phyloP scores from a whole-genome alignment of 1,140 invertebrate genomes.

The Bombus difficillimus region DNA sequence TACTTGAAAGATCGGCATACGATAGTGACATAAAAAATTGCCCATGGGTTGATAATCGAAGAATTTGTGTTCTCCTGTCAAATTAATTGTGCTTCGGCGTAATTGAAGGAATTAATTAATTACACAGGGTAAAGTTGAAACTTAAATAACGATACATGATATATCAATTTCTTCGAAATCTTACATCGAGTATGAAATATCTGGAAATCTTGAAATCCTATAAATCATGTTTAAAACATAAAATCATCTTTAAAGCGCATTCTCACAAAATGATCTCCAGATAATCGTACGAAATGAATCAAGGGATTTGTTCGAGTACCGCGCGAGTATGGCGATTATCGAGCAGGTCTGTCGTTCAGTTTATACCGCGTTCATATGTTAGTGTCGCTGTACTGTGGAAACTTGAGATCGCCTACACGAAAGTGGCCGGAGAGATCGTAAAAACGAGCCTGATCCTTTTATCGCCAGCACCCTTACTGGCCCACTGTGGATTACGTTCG shows the following conservation, averaged over 20 bases:
- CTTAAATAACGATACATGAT: too few species aligned
- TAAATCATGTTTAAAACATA: not conserved
- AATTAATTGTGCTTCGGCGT: too few species aligned
- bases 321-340: conserved; percentile 37
- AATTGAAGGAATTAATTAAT: too few species aligned
- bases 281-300: not conserved
- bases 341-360: not conserved
- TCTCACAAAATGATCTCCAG: not conserved
- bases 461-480: conserved; percentile 75
- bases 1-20: too few species aligned
- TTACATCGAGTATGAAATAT: not conserved
- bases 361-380: conserved; percentile 32
- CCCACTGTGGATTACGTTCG: conserved; percentile 73
- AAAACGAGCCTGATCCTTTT: conserved; percentile 78
- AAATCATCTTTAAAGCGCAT: not conserved
- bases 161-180: not conserved
- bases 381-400: conserved; percentile 37
- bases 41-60: too few species aligned
- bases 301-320: not conserved
- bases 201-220: not conserved
- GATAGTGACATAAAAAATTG: too few species aligned
- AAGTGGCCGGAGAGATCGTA: conserved; percentile 70
- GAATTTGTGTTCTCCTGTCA: too few species aligned
- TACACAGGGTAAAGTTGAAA: too few species aligned
- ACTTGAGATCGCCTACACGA: conserved; percentile 56